Percentiles rank a stretch among this genome's conserved stretches.
These are phyloP conservation scores for Caenorhabditis tropicalis DNA, from an alignment of 1,140 invertebrate genomes.

Conservation along the genomic window DNA sequence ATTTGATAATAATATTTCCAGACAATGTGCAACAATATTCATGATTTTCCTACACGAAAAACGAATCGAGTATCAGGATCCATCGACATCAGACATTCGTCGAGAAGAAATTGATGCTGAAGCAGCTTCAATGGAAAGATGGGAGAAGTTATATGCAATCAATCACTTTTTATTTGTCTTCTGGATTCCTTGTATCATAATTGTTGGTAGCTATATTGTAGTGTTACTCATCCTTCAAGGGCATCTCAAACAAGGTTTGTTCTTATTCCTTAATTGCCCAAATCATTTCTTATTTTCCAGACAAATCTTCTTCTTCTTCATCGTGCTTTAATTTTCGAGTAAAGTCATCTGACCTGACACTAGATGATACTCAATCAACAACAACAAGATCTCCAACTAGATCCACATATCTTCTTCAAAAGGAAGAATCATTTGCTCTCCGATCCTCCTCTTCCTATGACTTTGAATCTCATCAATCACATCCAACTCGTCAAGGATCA, in stretches of 20 bases:
- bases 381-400: slow-evolving; percentile 6
- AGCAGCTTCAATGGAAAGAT: neutral
- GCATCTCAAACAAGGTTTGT: neutral
- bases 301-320: neutral
- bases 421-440: slow-evolving; percentile 3
- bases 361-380: neutral
- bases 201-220: slow-evolving; percentile 61
- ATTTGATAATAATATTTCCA: slow-evolving; percentile 33
- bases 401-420: neutral
- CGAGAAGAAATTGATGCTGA: neutral
- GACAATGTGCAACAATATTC: slow-evolving; percentile 68
- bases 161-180: slow-evolving; percentile 68
- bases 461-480: slow-evolving; percentile 15
- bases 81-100: slow-evolving; percentile 1
- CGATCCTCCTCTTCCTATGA: neutral
- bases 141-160: slow-evolving; percentile 65
- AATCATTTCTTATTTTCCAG: neutral
- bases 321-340: neutral
- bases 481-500: slow-evolving; percentile 18
- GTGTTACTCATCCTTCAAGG: slow-evolving; percentile 60
- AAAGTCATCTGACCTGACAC: slow-evolving; percentile 20
- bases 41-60: slow-evolving; percentile 63
- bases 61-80: slow-evolving; percentile 3
- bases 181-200: slow-evolving; percentile 68
- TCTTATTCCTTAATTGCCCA: slow-evolving; percentile 4